A percentile compares a stretch with the other conserved stretches of the same genome.
These are phyloP conservation scores for Resseliella maxima DNA, from an alignment of 2,888 invertebrate genomes.

Conservation along the genomic window DNA sequence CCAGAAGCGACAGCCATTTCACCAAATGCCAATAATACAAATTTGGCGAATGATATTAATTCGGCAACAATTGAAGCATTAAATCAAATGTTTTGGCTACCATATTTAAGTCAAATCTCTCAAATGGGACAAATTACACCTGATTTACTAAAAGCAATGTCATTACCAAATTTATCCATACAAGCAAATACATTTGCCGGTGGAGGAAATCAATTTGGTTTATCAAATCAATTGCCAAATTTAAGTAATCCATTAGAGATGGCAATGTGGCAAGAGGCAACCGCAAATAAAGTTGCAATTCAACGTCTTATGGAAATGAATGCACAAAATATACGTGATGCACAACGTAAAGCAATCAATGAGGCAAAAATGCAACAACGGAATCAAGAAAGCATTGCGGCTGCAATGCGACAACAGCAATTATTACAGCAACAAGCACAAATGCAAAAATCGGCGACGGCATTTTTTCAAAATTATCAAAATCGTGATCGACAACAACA, in stretches of 20 bases:
- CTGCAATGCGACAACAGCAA: slow-evolving; percentile 57
- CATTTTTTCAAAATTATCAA: slow-evolving; percentile 63
- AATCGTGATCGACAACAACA: slow-evolving; percentile 68
- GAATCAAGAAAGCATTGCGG: slow-evolving; percentile 53
- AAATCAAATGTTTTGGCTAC: slow-evolving; percentile 81
- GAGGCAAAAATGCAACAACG: slow-evolving; percentile 56
- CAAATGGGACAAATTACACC: slow-evolving; percentile 65
- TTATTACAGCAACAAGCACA: slow-evolving; percentile 59
- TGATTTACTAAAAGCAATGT: slow-evolving; percentile 69
- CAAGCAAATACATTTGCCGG: slow-evolving; percentile 52
- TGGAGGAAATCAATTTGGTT: slow-evolving; percentile 61
- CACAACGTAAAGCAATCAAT: slow-evolving; percentile 63
- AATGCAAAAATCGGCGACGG: slow-evolving; percentile 53
- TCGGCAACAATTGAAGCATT: slow-evolving; percentile 77
- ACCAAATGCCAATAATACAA: slow-evolving; percentile 59
- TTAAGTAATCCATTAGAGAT: slow-evolving; percentile 65
- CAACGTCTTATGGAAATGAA: slow-evolving; percentile 66
- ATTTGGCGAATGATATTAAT: slow-evolving; percentile 74
- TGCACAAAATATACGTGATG: slow-evolving; percentile 66
- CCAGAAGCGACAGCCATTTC: background rate
- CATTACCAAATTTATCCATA: slow-evolving; percentile 61
- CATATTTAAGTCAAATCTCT: slow-evolving; percentile 68
- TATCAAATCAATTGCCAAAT: slow-evolving; percentile 62
- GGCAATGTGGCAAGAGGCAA: slow-evolving; percentile 78
- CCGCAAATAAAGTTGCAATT: slow-evolving; percentile 67